Conservation (phyloP, 2,113 vertebrate genomes). For the Stegastes partitus region DNA sequence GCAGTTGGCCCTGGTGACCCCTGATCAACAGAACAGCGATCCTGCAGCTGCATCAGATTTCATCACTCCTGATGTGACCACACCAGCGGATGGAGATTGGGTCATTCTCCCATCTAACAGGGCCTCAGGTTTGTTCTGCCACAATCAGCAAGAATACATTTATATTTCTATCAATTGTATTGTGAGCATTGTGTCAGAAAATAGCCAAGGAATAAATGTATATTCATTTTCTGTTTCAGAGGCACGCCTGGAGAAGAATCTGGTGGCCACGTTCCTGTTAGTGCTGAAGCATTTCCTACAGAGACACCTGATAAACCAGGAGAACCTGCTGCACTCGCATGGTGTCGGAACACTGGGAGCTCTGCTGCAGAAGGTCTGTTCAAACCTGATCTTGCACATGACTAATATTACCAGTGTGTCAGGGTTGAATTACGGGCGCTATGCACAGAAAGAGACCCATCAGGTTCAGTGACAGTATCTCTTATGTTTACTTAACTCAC, state of each 20-base stretch:
- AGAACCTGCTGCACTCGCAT: conserved; percentile 92
- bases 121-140: conserved; percentile 88
- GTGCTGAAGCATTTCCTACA: conserved; percentile 96
- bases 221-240: conserved; percentile 81
- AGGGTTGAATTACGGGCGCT: too few relatives aligned
- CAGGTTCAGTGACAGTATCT: too few relatives aligned
- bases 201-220: background rate
- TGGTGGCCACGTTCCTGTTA: conserved; percentile 94
- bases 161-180: background rate
- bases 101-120: conserved; percentile 91
- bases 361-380: conserved; percentile 92
- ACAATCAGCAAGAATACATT: too few relatives aligned
- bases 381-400: background rate
- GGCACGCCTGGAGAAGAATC: conserved; percentile 94
- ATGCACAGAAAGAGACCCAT: too few relatives aligned
- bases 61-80: conserved; percentile 86
- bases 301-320: conserved; percentile 95
- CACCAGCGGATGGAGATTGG: conserved; percentile 92
- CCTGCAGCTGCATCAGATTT: conserved; percentile 78
- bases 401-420: background rate
- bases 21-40: conserved; percentile 79
- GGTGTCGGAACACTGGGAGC: conserved; percentile 90
- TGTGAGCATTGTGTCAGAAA: background rate
- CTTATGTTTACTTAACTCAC: too few relatives aligned
- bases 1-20: conserved; percentile 88